phyloP scores from a whole-genome alignment of 2,888 invertebrate species.

The Polydesmus complanatus region DNA sequence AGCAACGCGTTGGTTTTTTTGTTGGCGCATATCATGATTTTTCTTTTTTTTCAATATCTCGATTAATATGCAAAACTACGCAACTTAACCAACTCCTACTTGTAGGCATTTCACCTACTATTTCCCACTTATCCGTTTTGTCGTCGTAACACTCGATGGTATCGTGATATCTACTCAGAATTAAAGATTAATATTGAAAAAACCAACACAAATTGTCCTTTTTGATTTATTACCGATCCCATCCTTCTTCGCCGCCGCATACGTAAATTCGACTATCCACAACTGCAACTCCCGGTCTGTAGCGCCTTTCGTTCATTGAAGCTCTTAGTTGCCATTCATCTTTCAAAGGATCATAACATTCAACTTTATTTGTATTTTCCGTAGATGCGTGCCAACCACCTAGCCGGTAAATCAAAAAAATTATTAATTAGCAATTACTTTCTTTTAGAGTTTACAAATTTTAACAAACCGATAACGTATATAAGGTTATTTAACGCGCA shows the following conservation, averaged over 20 bases:
- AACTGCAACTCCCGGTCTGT: constrained; percentile 37
- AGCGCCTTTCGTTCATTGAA: constrained; percentile 36
- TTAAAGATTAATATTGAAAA: not conserved
- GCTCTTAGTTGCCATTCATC: constrained; percentile 34
- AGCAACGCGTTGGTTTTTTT: too few species aligned
- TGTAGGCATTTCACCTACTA: constrained; percentile 37
- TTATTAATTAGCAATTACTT: not conserved
- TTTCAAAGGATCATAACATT: constrained; percentile 34
- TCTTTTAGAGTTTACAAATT: not conserved
- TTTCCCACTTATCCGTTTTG: constrained; percentile 32
- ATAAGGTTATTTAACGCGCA: constrained; percentile 36
- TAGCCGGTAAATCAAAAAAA: constrained; percentile 19
- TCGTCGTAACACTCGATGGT: constrained; percentile 37
- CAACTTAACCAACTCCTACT: constrained; percentile 39
- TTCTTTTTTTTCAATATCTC: not conserved
- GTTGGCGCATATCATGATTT: too few species aligned
- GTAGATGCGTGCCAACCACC: constrained; percentile 40
- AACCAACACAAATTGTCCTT: too few species aligned
- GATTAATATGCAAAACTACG: constrained; percentile 30
- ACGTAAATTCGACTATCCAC: constrained; percentile 37
- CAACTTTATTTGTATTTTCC: constrained; percentile 39
- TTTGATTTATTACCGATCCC: constrained; percentile 30
- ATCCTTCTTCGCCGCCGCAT: constrained; percentile 39
- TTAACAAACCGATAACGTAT: constrained; percentile 35
- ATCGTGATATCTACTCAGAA: constrained; percentile 34